Evolutionary conservation across 2,113 vertebrate genomes (phyloP).

Genomic region (Laticauda laticaudata): DNA sequence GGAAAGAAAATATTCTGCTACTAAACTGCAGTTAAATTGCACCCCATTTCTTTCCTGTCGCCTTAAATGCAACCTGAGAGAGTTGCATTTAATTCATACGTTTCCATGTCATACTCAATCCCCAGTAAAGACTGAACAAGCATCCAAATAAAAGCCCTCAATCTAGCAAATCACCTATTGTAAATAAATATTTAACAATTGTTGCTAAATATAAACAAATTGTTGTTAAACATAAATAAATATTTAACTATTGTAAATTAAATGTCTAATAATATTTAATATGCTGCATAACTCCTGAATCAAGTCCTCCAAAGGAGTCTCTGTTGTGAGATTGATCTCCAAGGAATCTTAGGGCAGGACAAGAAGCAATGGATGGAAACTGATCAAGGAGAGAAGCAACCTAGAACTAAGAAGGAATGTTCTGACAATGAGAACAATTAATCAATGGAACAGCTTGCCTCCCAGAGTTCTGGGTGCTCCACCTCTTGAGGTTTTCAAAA

Average conservation of each 20-base stretch:
- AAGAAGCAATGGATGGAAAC: not conserved
- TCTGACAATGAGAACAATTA: not conserved
- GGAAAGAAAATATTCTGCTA: not conserved
- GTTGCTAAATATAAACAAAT: not conserved
- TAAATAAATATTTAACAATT: not conserved
- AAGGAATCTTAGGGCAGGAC: not conserved
- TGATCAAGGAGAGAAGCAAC: not conserved
- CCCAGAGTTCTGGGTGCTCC: not conserved
- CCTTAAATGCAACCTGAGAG: constrained; percentile 21
- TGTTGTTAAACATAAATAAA: not conserved
- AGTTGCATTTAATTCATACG: not conserved
- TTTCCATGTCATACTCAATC: constrained; percentile 18
- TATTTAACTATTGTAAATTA: not conserved
- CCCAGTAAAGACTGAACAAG: not conserved
- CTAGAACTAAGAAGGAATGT: not conserved
- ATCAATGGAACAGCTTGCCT: not conserved
- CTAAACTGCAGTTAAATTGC: not conserved
- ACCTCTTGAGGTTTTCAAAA: no score
- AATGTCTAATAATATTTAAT: not conserved
- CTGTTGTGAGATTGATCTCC: not conserved
- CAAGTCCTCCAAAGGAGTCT: not conserved
- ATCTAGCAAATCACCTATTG: not conserved
- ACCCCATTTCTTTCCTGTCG: not conserved
- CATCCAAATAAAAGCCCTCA: not conserved
- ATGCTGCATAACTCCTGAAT: not conserved